phyloP scores from a whole-genome alignment of 2,797 vertebrate species.

The Artibeus lituratus region DNA sequence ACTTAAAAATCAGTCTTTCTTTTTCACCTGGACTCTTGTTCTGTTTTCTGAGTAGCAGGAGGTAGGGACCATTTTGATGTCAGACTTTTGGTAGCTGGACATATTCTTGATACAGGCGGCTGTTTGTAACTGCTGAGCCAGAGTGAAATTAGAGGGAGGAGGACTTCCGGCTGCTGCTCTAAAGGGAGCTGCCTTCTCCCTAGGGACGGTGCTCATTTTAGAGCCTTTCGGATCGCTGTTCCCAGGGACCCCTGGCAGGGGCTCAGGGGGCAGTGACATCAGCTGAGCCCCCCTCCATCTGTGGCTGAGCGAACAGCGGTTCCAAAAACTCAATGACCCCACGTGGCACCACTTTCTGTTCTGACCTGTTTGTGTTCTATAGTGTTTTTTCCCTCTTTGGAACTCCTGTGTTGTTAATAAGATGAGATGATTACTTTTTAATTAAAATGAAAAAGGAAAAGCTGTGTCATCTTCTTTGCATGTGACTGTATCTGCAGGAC shows the following conservation, averaged over 20 bases:
- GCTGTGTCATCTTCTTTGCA: conserved; percentile 25
- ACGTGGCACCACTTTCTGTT: conserved; percentile 76
- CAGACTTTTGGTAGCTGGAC: conserved; percentile 62
- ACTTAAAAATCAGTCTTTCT: conserved; percentile 7
- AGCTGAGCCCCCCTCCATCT: background rate
- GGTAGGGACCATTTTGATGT: conserved; percentile 58
- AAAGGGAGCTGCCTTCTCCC: conserved; percentile 9
- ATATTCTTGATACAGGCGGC: background rate
- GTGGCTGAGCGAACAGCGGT: conserved; percentile 2
- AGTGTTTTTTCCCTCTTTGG: conserved; percentile 71
- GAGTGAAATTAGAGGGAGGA: conserved; percentile 63
- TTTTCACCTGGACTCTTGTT: conserved; percentile 13
- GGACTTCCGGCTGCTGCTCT: conserved; percentile 57
- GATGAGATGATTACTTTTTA: conserved; percentile 83
- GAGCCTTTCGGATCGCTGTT: background rate
- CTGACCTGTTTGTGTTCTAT: conserved; percentile 82
- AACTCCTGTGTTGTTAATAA: conserved; percentile 81
- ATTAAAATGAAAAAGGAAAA: conserved; percentile 79
- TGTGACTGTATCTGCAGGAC: background rate
- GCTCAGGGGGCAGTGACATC: background rate
- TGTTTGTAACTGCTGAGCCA: conserved; percentile 62
- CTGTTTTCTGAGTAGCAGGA: conserved; percentile 55
- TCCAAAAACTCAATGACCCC: conserved; percentile 47
- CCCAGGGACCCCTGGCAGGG: background rate
- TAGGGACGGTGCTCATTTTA: background rate